phyloP scores from a whole-genome alignment of 2,888 invertebrate species.

The Cataglyphis albicans region DNA sequence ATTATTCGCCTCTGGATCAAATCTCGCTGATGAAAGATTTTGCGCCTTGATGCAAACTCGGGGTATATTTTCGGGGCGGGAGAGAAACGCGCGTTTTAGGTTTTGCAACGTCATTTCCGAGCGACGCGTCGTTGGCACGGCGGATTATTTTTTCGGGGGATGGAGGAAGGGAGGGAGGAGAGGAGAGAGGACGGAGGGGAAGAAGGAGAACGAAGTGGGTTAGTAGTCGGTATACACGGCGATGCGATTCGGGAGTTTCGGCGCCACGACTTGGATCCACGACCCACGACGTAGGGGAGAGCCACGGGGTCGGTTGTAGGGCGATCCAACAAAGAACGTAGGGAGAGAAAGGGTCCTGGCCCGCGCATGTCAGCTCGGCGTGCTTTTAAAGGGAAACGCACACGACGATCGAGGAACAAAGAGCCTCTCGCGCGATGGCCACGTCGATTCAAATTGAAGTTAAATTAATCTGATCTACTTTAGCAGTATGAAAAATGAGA shows the following conservation, averaged over 20 bases:
- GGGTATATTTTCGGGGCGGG: conserved; percentile 22
- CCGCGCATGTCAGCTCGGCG: conserved; percentile 75
- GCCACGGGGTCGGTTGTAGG: conserved; percentile 74
- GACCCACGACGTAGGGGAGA: conserved; percentile 55
- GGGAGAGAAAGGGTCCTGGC: conserved; percentile 61
- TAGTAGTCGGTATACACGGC: not conserved
- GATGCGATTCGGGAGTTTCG: not conserved
- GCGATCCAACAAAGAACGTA: conserved; percentile 76
- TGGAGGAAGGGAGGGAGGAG: not conserved
- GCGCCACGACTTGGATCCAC: conserved; percentile 1
- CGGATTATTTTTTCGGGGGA: conserved; percentile 73
- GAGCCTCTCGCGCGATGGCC: not conserved
- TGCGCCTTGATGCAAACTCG: conserved; percentile 3
- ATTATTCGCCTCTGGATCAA: conserved; percentile 27
- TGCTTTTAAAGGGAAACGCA: conserved; percentile 72
- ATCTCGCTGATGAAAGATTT: conserved; percentile 13
- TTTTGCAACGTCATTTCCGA: conserved; percentile 40
- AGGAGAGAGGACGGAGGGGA: conserved; percentile 64
- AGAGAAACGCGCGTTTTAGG: not conserved
- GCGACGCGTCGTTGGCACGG: conserved; percentile 36
- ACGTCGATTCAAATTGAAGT: no score
- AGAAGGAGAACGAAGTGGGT: not conserved
- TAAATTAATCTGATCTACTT: no score
- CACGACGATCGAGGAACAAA: conserved; percentile 58
- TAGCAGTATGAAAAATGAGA: no score